phyloP scores from a whole-genome alignment of 2,113 vertebrate species.

The Alectura lathami region DNA sequence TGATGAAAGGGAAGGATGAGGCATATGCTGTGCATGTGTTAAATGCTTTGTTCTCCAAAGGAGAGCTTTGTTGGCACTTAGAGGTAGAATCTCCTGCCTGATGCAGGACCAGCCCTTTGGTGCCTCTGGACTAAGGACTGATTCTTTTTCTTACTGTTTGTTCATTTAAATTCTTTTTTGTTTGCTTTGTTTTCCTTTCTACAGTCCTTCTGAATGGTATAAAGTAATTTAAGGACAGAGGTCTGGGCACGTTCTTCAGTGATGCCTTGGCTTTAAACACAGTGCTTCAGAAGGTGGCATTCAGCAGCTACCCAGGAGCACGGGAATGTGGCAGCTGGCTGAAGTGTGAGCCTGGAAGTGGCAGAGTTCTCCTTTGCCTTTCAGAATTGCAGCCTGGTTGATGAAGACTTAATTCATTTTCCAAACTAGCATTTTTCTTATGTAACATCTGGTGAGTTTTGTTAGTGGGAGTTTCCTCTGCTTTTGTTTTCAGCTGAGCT shows the following conservation, averaged over 20 bases:
- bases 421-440: neutral
- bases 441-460: neutral
- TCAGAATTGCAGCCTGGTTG: neutral
- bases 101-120: neutral
- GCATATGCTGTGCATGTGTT: neutral
- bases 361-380: neutral
- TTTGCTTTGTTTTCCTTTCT: neutral
- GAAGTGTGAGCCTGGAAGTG: neutral
- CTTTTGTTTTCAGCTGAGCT: neutral
- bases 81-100: neutral
- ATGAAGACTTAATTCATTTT: neutral
- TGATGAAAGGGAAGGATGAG: neutral
- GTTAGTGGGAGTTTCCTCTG: neutral
- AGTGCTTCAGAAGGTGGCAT: neutral
- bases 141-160: neutral
- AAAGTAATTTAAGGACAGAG: neutral
- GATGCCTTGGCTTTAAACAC: neutral
- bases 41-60: neutral
- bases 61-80: neutral
- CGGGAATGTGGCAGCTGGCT: neutral
- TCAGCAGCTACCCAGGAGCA: neutral
- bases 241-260: neutral
- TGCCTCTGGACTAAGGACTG: neutral
- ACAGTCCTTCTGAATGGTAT: neutral
- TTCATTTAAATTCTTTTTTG: neutral